Base-by-base conservation (phyloP, 2,113 vertebrate species). In the Ceuthmochares aereus region DNA sequence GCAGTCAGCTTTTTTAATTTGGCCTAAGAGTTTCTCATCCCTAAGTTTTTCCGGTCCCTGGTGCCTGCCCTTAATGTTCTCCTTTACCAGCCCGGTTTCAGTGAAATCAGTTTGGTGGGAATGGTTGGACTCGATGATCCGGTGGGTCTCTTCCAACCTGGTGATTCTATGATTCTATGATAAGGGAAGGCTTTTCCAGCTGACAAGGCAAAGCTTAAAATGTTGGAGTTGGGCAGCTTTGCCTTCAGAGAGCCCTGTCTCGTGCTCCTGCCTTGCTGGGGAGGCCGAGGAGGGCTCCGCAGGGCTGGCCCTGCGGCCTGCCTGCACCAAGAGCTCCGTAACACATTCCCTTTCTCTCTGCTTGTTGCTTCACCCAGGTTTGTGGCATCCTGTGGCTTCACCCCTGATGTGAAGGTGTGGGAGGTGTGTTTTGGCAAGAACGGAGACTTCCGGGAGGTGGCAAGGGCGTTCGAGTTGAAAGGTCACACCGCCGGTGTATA, bases 381-480 rank as follows among this genome's bases (percentile, higher is more conserved):
- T 90, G 99, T 99, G 29, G 99, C 98, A 2, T 99, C 99, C 0
- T 99, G 99, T 54, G 99, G 99, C 66, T 99, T 99, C 81, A 99
- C 99, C 14, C 99, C 99, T 0, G 99, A 99, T 2, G 99, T 99
- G 64, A 99, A 99, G 93, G 98, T 99, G 59, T 99, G 99, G 99
- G 99, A 99, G 82, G 98, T 99, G 55, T 99, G 98, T 97, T 99
- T 99, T 63, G 96, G 96, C 49, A 99, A 99, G 95, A 98, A 97
- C 0, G 99, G 99, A 23, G 98, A 99, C 26, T 99, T 99, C 96
- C 98, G 84, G 76, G 99, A 99, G 78, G 99, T 99, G 42, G 63
- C 87, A 14, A 98, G 99, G 84, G 99, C 99, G 5, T 99, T 99
- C 59, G 99, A 99, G 76, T 96, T 99, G 82, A 99, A 99, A 94